Evolutionary conservation across 2,888 invertebrate genomes (phyloP), one percentile per base, ranked within the genome.

Genomic region (Acleris literana): DNA sequence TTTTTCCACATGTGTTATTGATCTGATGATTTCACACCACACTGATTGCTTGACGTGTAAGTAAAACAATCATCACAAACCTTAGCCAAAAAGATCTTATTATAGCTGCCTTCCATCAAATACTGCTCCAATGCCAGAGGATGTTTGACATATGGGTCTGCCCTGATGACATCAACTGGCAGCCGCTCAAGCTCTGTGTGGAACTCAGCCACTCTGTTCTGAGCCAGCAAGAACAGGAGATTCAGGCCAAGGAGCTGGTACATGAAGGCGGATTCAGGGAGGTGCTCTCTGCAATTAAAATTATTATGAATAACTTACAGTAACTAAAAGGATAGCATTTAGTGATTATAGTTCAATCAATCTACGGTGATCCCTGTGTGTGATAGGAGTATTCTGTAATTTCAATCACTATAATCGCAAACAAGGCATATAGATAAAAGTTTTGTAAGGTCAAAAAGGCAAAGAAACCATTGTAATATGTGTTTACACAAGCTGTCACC

Each of bases 71-170:
- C 5, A 25, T 68, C 6, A 54, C 64, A 58, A 74, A 94, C 96
- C 88, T 97, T 97, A 1, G 97, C 97, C 74, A 97, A 93, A 82
- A 98, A 98, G 64, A 98, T 97, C 90, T 99, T 99, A 85, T 99
- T 99, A 84, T 99, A 99, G 74, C 98, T 98, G 56, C 99, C 99
- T 86, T 99, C 99, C 99, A 99, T 99, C 63, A 99, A 94, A 86
- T 98, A 99, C 85, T 99, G 99, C 80, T 99, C 99, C 79, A 99
- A 94, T 9, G 98, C 97, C 13, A 99, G 94, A 0, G 99, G 99
- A 81, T 99, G 98, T 70, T 96, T 95, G 66, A 99, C 98, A 85
- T 98, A 99, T 18, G 97, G 96, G 84, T 99, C 99, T 59, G 95
- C 96, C 83, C 98, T 96, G 74, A 99, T 97, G 62, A 97, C 97